Evolutionary conservation across 2,797 vertebrate species (phyloP).

Genomic region (Iguana delicatissima): DNA sequence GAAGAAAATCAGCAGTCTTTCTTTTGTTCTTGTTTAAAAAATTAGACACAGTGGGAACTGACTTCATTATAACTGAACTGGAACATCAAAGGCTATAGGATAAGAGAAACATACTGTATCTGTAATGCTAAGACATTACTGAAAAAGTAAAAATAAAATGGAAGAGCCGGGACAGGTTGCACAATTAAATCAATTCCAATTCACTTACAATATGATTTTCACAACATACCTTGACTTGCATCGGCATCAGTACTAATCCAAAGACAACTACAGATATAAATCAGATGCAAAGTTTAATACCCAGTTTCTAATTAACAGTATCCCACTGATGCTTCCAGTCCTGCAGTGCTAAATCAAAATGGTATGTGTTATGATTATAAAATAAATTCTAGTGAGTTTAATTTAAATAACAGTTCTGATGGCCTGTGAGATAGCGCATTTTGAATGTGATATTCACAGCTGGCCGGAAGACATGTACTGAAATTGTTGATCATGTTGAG

Average conservation of each 20-base stretch:
- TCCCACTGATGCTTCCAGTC: neutral
- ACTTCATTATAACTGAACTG: slow-evolving; percentile 64
- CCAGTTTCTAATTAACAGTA: slow-evolving; percentile 39
- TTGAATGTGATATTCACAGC: neutral
- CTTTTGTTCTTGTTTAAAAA: slow-evolving; percentile 68
- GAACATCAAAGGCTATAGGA: slow-evolving; percentile 65
- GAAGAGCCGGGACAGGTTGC: neutral
- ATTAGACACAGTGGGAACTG: slow-evolving; percentile 66
- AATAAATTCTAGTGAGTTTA: slow-evolving; percentile 5
- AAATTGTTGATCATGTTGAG: neutral
- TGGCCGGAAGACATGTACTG: neutral
- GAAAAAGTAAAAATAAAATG: slow-evolving; percentile 11
- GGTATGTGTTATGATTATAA: neutral
- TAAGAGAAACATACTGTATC: slow-evolving; percentile 39
- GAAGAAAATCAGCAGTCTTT: slow-evolving; percentile 36
- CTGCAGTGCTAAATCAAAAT: slow-evolving; percentile 27
- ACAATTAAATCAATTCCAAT: slow-evolving; percentile 48
- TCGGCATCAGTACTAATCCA: neutral
- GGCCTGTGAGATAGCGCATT: slow-evolving; percentile 3
- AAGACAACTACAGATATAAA: slow-evolving; percentile 17
- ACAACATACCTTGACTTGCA: neutral
- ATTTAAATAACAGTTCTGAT: slow-evolving; percentile 6
- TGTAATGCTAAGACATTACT: slow-evolving; percentile 33
- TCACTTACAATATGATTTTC: slow-evolving; percentile 32
- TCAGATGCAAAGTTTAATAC: slow-evolving; percentile 25